Percentiles rank a stretch among this genome's conserved stretches.
These are phyloP conservation scores for Lichenostomus cassidix DNA, from an alignment of 2,113 vertebrate species.

Conservation along the genomic window DNA sequence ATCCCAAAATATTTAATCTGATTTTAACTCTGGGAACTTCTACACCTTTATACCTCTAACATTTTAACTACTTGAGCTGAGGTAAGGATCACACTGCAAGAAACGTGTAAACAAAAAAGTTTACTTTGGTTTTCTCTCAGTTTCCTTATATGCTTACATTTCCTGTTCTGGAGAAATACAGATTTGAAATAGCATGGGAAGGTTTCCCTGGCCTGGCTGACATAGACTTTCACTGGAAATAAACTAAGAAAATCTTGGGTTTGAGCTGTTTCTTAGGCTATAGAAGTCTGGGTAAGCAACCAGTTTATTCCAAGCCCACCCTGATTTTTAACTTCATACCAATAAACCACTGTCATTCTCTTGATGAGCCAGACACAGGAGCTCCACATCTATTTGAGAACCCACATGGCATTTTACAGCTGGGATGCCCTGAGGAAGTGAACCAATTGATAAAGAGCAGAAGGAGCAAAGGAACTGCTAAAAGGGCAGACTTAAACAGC, in stretches of 20 bases:
- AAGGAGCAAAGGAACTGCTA: neutral
- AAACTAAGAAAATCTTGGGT: neutral
- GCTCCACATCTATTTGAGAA: neutral
- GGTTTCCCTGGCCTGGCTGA: neutral
- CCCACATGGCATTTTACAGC: neutral
- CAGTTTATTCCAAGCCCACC: neutral
- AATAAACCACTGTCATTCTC: neutral
- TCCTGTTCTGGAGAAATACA: neutral
- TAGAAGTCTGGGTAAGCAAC: neutral
- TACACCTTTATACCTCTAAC: neutral
- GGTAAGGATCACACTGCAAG: neutral
- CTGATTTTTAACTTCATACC: neutral
- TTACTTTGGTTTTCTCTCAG: neutral
- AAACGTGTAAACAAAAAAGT: neutral
- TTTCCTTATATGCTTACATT: neutral
- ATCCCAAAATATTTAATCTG: neutral
- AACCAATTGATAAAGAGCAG: neutral
- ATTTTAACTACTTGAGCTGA: neutral
- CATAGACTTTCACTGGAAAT: neutral
- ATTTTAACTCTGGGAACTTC: neutral
- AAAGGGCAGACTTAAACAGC: neutral
- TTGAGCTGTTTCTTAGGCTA: neutral
- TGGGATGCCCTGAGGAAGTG: neutral
- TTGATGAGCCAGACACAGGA: neutral
- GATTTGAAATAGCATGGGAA: neutral